Conservation (phyloP, 2,113 vertebrate species). For the Macaca nemestrina region DNA sequence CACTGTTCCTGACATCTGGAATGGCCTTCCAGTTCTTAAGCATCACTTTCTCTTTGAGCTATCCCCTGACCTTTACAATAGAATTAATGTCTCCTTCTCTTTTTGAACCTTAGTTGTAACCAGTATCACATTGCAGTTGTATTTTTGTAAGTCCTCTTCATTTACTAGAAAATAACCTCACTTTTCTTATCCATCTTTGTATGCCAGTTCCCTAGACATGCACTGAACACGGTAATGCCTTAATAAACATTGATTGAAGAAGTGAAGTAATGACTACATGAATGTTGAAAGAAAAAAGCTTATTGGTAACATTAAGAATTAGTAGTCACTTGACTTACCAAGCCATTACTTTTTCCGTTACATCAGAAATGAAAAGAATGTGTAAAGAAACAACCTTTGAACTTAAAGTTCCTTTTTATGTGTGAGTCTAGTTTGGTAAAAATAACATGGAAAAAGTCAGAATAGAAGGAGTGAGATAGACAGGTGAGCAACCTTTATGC, state of each 20-base stretch:
- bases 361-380: neutral
- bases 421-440: neutral
- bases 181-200: neutral
- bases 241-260: neutral
- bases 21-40: neutral
- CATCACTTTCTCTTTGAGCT: neutral
- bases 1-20: neutral
- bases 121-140: neutral
- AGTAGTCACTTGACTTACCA: neutral
- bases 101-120: neutral
- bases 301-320: neutral
- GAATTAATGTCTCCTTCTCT: conserved; percentile 11
- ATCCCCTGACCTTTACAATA: neutral
- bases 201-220: neutral
- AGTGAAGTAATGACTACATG: neutral
- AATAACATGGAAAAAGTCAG: neutral
- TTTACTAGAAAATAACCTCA: neutral
- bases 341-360: neutral
- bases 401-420: neutral
- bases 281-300: neutral
- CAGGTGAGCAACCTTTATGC: neutral
- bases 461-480: neutral
- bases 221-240: neutral
- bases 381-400: neutral
- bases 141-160: neutral